Conservation (phyloP, 2,113 vertebrate genomes). For the Gambusia holbrooki region DNA sequence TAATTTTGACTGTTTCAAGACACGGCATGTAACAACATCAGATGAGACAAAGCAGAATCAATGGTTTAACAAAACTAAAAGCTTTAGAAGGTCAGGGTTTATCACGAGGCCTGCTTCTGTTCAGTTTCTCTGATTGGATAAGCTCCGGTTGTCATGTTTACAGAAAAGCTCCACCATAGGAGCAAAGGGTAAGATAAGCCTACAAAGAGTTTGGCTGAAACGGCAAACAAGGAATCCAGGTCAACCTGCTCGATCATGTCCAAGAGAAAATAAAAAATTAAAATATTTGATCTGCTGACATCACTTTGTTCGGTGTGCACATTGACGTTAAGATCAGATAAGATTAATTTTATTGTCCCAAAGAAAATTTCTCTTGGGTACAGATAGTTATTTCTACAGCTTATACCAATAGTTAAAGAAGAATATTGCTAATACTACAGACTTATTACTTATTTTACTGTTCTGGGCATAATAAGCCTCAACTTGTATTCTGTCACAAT, state of each 20-base stretch:
- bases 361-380: no score
- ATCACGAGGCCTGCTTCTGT: slow-evolving; percentile 45
- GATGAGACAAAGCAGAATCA: slow-evolving; percentile 20
- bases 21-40: slow-evolving; percentile 10
- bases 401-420: not conserved
- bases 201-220: slow-evolving; percentile 1
- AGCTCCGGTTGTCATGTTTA: slow-evolving; percentile 42
- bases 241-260: slow-evolving; percentile 9
- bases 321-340: no score
- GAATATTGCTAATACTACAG: not conserved
- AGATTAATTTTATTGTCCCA: no score
- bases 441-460: not conserved
- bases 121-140: slow-evolving; percentile 32
- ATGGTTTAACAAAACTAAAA: slow-evolving; percentile 8
- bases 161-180: slow-evolving; percentile 21
- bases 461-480: not conserved
- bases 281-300: not conserved
- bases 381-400: not conserved
- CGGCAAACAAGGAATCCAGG: slow-evolving; percentile 1
- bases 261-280: slow-evolving; percentile 23
- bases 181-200: slow-evolving; percentile 23
- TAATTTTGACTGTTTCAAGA: slow-evolving; percentile 15
- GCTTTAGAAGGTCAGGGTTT: slow-evolving; percentile 32
- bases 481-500: not conserved
- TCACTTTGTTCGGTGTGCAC: not conserved